Evolutionary conservation across 2,797 vertebrate species (phyloP).

Genomic region (Zalophus californianus): DNA sequence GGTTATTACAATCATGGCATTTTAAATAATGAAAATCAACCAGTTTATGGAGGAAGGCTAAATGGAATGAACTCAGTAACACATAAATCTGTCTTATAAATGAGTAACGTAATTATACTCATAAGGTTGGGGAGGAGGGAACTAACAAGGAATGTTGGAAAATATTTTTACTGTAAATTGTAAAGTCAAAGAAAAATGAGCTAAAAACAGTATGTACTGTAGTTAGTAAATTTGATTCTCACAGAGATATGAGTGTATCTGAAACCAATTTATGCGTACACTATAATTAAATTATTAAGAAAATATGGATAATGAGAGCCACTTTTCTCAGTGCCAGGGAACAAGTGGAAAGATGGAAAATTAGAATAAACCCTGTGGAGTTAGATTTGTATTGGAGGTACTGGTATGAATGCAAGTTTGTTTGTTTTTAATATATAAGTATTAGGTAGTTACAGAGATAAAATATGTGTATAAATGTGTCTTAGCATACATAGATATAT

Average conservation of each 20-base stretch:
- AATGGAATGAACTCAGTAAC: neutral
- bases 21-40: neutral
- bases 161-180: neutral
- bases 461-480: neutral
- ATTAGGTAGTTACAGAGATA: neutral
- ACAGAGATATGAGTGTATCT: neutral
- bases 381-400: neutral
- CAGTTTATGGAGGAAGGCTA: neutral
- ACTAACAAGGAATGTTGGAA: neutral
- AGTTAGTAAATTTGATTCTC: neutral
- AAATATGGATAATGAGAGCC: neutral
- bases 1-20: neutral
- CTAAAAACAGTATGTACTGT: neutral
- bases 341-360: neutral
- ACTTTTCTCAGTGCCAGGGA: neutral
- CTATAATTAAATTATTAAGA: neutral
- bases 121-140: neutral
- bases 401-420: neutral
- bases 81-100: neutral
- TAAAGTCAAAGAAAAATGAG: neutral
- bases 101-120: neutral
- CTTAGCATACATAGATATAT: neutral
- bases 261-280: neutral
- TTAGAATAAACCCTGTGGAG: neutral
- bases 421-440: neutral